Base-by-base conservation (phyloP, 2,888 invertebrate species). In the Hanleya hanleyi region DNA sequence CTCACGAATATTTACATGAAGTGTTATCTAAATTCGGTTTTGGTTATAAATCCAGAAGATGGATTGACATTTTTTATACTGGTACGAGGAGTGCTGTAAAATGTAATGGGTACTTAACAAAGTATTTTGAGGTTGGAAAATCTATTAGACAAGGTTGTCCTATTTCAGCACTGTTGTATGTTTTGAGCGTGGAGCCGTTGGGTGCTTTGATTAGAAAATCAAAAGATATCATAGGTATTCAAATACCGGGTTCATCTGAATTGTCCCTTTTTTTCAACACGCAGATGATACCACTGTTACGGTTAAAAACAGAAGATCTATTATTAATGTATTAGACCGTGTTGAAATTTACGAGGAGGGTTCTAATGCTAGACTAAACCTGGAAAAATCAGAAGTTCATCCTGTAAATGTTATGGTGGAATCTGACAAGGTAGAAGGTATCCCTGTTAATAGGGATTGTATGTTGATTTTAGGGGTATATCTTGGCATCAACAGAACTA, bases 61-160 rank as follows among this genome's bases (percentile, higher is more conserved):
- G 64, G 35, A 37, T 64, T 22, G 1, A 26, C 32, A 32, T 64
- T n/a, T 4, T 64, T 37, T 64, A 64, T 35, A 1, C n/a, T 37
- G 37, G 36, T 64, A 36, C 36, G 15, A 64, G 37, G 35, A 64
- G 64, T 37, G 38, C 3, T 15, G 29, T 57, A 29, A 57, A 57
- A 26, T 57, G 57, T 57, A 57, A 57, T 26, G 57, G 57, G 12
- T 29, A 22, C 29, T 18, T 57, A 22, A 57, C 57, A 29, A 57
- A 57, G 1, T 57, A 57, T 29, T 57, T 57, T 57, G 12, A 18
- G 15, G 7, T 57, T 18, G 26, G 26, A 29, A 57, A 57, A 57
- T 57, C 57, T 15, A 57, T 57, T 29, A 57, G 57, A 9, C 57
- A 57, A 57, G 57, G 57, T 26, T 57, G 57, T 57, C 57, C 57